Conservation (phyloP, 2,888 invertebrate species). For the Harpalus rubripes region DNA sequence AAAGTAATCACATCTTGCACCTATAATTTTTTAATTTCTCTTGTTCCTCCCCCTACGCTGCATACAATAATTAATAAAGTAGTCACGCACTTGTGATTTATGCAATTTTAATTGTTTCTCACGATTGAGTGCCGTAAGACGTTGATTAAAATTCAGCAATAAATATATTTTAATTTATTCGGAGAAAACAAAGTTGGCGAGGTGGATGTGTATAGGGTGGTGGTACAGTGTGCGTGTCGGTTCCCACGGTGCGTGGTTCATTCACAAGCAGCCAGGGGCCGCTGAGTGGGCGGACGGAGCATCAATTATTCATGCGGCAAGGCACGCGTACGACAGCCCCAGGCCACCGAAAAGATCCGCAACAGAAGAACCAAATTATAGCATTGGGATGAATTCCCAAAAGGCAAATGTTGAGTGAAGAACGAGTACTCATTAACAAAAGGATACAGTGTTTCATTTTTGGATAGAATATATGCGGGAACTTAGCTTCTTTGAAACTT, state of each 20-base stretch:
- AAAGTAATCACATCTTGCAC: background rate
- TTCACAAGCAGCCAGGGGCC: slow-evolving; percentile 62
- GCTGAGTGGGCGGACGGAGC: slow-evolving; percentile 62
- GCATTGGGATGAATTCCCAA: background rate
- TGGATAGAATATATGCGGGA: too few relatives aligned
- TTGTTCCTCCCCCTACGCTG: background rate
- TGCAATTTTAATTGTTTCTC: slow-evolving; percentile 64
- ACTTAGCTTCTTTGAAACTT: too few relatives aligned
- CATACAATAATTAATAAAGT: slow-evolving; percentile 19
- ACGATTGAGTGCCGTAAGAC: slow-evolving; percentile 57
- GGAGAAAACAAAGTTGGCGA: slow-evolving; percentile 35
- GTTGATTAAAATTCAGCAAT: slow-evolving; percentile 64
- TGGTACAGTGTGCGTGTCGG: background rate
- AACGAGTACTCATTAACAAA: too few relatives aligned
- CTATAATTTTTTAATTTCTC: slow-evolving; percentile 1
- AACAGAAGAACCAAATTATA: background rate
- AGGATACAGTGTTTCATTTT: too few relatives aligned
- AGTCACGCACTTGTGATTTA: slow-evolving; percentile 53
- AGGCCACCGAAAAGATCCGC: slow-evolving; percentile 32
- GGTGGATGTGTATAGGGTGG: background rate
- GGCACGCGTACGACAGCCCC: slow-evolving; percentile 23
- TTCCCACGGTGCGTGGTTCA: slow-evolving; percentile 61
- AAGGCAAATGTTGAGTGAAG: background rate
- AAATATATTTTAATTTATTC: slow-evolving; percentile 61
- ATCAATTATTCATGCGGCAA: slow-evolving; percentile 62